These are phyloP conservation scores for Chelmon rostratus DNA, from an alignment of 2,797 vertebrate species.

Conservation along the genomic window DNA sequence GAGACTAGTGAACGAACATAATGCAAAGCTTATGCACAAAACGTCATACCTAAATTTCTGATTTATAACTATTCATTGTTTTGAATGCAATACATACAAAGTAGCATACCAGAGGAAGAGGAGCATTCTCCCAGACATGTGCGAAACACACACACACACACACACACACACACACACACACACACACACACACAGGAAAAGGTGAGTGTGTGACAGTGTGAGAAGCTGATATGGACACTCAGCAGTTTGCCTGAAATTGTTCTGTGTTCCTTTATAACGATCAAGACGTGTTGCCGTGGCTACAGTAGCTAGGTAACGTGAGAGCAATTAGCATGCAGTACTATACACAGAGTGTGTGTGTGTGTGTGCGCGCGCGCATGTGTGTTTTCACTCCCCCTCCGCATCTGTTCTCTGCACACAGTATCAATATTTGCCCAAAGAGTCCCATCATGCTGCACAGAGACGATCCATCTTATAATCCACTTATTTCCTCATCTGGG, in stretches of 20 bases:
- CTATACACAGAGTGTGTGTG: constrained; percentile 1
- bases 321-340: constrained; percentile 57
- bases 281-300: constrained; percentile 67
- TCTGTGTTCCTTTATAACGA: constrained; percentile 36
- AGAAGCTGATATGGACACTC: constrained; percentile 27
- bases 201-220: background rate
- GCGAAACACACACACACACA: background rate
- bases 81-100: background rate
- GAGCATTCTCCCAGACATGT: background rate
- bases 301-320: constrained; percentile 66
- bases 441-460: constrained; percentile 50
- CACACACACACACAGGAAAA: background rate
- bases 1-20: no score
- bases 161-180: background rate
- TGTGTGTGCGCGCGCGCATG: constrained; percentile 11
- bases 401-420: constrained; percentile 19
- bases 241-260: constrained; percentile 40
- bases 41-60: no score
- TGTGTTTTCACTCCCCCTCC: constrained; percentile 5
- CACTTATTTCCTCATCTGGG: constrained; percentile 49
- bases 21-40: no score
- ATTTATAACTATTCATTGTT: background rate
- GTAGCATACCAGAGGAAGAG: background rate
- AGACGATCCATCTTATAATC: constrained; percentile 51
- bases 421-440: constrained; percentile 49